Percentiles rank a stretch among this genome's conserved stretches.
These are phyloP conservation scores for Luperina testacea DNA, from an alignment of 2,888 invertebrate genomes.

Conservation along the genomic window DNA sequence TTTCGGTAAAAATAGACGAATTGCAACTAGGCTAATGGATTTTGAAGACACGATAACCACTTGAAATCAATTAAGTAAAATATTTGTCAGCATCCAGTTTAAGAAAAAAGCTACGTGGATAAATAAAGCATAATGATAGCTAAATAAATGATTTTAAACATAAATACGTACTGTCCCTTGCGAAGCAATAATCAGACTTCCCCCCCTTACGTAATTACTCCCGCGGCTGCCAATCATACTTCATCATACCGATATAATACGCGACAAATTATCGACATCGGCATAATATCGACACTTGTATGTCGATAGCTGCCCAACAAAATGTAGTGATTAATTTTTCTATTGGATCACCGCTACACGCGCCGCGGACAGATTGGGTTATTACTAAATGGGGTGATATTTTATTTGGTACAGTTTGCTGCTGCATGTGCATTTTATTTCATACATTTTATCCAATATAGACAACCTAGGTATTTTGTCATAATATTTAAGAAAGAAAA, in stretches of 20 bases:
- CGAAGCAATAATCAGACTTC: neutral
- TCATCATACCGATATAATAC: neutral
- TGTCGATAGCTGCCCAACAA: constrained; percentile 27
- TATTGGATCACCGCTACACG: constrained; percentile 39
- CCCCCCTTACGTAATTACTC: neutral
- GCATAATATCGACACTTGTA: constrained; percentile 22
- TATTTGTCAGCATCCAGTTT: neutral
- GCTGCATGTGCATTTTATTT: neutral
- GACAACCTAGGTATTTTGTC: neutral
- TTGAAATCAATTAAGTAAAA: neutral
- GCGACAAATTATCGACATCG: constrained; percentile 17
- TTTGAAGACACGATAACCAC: neutral
- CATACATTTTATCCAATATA: neutral
- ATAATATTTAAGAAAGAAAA: neutral
- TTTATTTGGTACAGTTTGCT: constrained; percentile 30
- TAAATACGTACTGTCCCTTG: neutral
- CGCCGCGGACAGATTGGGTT: constrained; percentile 33
- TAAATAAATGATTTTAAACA: neutral
- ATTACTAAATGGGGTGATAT: constrained; percentile 18
- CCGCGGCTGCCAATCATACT: neutral
- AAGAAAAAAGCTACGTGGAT: neutral
- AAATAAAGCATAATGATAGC: neutral
- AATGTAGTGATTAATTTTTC: constrained; percentile 56
- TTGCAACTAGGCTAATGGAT: neutral
- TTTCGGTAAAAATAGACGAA: neutral